phyloP scores from a whole-genome alignment of 2,888 invertebrate genomes.

The Troglohyphantes excavatus region DNA sequence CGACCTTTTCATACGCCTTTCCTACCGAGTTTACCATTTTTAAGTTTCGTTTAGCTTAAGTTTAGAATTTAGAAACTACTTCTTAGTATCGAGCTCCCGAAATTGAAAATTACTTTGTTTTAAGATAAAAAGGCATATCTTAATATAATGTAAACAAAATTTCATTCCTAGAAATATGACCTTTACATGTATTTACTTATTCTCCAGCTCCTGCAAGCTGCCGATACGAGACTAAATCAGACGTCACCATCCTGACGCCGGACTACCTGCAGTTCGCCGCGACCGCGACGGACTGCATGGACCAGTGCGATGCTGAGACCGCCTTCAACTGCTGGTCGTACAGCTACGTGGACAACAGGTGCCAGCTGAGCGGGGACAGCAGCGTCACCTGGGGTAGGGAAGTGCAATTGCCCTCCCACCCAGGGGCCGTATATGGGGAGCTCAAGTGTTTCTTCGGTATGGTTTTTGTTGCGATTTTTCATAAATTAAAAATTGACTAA shows the following conservation, averaged over 20 bases:
- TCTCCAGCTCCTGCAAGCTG: conserved; percentile 83
- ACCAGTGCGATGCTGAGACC: conserved; percentile 82
- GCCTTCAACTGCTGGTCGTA: conserved; percentile 83
- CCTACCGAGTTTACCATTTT: too few species aligned
- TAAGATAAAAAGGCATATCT: too few species aligned
- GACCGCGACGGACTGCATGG: conserved; percentile 83
- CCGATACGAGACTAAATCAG: conserved; percentile 82
- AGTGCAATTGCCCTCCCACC: conserved; percentile 80
- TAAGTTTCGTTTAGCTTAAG: too few species aligned
- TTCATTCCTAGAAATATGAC: neutral
- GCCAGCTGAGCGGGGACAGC: conserved; percentile 84
- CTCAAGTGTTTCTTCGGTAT: conserved; percentile 83
- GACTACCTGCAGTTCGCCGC: conserved; percentile 83
- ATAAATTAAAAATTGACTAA: too few species aligned
- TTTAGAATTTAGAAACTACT: too few species aligned
- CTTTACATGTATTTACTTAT: neutral
- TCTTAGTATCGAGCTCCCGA: too few species aligned
- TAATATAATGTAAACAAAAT: neutral
- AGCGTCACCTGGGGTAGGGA: conserved; percentile 82
- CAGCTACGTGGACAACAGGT: conserved; percentile 82
- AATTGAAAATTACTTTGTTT: too few species aligned
- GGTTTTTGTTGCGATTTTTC: conserved; percentile 53
- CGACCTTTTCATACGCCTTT: too few species aligned
- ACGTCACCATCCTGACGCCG: conserved; percentile 83
- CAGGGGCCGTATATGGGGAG: conserved; percentile 81